Base-by-base conservation (phyloP, 2,113 vertebrate species). In the Pipa parva region DNA sequence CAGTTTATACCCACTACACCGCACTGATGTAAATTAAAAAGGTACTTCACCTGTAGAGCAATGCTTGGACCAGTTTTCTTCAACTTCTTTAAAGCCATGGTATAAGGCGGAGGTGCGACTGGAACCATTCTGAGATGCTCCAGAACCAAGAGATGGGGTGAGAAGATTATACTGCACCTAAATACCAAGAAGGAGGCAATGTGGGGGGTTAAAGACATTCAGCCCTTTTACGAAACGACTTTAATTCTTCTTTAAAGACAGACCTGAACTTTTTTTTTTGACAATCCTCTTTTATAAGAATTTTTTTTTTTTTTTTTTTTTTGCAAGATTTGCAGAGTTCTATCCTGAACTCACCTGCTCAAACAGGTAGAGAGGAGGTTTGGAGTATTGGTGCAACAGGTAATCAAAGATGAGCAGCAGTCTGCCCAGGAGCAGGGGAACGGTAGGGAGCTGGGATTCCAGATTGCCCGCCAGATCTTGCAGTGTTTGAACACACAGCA, bases 51-150 rank as follows among this genome's bases (percentile, higher is more conserved):
- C 95, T 84, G 91, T 75, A 42, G 94, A 88, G 77, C 93, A 92
- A 76, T 98, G 95, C 78, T 97, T 99, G 45, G 89, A 82, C 95
- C 97, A 99, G 84, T 98, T 98, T 74, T 99, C 95, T 80, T 99
- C 97, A 67, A 99, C 97, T 79, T 99, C 97, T 78, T 95, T 98
- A 77, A 98, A 98, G 2, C 93, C 93, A 29, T 97, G 92, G 83
- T 99, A 98, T 48, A 95, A 86, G 5, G 84, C 68, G 18, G 86
- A 71, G 0, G 73, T 73, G 24, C 89, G 83, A 71, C 90, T 82
- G 20, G 71, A 84, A 2, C 85, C 84, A 1, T 99, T 95, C 66
- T 93, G 92, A 70, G 83, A 83, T 26, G 90, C 85, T 48, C 81
- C 79, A 71, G 92, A 93, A 5, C 87, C 85, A 62, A 91, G 82